Evolutionary conservation across 2,888 invertebrate genomes (phyloP).

Genomic region (Dicranocentrus wangi): DNA sequence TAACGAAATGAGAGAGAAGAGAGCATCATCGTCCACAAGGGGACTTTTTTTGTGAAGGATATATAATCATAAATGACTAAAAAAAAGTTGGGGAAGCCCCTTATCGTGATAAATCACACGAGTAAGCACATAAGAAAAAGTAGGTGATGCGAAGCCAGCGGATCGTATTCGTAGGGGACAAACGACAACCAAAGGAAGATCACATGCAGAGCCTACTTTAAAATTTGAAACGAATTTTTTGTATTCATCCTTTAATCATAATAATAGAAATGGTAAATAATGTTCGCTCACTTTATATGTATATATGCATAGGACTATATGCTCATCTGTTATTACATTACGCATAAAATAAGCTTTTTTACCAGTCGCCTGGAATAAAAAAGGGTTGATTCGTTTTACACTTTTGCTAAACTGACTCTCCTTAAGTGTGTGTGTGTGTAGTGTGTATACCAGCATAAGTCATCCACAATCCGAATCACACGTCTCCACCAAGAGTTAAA

Average conservation of each 20-base stretch:
- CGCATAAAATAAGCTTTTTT: slow-evolving; percentile 57
- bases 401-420: slow-evolving; percentile 22
- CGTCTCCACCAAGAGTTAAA: slow-evolving; percentile 24
- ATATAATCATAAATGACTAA: slow-evolving; percentile 57
- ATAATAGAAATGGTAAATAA: slow-evolving; percentile 59
- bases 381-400: slow-evolving; percentile 43
- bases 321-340: slow-evolving; percentile 48
- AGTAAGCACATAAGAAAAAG: slow-evolving; percentile 26
- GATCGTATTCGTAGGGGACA: slow-evolving; percentile 1
- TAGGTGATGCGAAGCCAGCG: slow-evolving; percentile 31
- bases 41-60: slow-evolving; percentile 38
- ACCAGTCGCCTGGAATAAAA: slow-evolving; percentile 45
- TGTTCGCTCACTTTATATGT: slow-evolving; percentile 15
- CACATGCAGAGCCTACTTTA: slow-evolving; percentile 70
- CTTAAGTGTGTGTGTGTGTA: not conserved
- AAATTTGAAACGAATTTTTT: slow-evolving; percentile 72
- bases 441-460: slow-evolving; percentile 28
- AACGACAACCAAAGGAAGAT: slow-evolving; percentile 42
- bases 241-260: slow-evolving; percentile 63
- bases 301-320: not conserved
- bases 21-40: slow-evolving; percentile 43
- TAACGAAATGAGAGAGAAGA: slow-evolving; percentile 47
- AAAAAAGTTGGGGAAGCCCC: slow-evolving; percentile 10
- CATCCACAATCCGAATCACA: slow-evolving; percentile 31
- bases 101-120: slow-evolving; percentile 50